These are phyloP conservation scores for Standfussiana lucernea DNA, from an alignment of 2,888 invertebrate species.

Conservation along the genomic window DNA sequence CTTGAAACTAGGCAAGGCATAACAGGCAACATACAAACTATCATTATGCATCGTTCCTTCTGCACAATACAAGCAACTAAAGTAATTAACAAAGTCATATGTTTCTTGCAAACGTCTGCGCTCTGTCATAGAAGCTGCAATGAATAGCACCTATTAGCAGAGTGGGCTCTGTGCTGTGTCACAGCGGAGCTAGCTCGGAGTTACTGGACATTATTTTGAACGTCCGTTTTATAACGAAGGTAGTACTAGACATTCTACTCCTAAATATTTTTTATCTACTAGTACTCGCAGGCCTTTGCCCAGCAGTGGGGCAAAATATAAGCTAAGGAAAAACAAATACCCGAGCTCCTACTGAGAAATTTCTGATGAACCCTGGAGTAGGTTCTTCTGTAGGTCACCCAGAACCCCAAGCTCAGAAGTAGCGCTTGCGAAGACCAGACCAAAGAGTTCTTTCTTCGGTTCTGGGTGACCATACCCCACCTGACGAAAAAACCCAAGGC, in stretches of 20 bases:
- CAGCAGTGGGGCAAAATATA: too few relatives aligned
- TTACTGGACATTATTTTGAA: conserved; percentile 16
- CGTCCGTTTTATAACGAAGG: neutral
- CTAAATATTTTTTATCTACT: neutral
- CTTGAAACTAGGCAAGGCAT: neutral
- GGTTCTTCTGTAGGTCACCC: too few relatives aligned
- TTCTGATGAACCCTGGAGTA: too few relatives aligned
- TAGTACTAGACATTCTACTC: neutral
- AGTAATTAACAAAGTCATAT: conserved; percentile 45
- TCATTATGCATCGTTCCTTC: neutral
- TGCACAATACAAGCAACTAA: conserved; percentile 34
- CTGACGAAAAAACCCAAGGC: neutral
- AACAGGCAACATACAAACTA: conserved; percentile 5
- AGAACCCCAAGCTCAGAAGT: too few relatives aligned
- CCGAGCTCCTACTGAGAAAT: neutral
- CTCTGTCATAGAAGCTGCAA: conserved; percentile 36
- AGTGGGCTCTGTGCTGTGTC: conserved; percentile 37
- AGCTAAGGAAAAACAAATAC: too few relatives aligned
- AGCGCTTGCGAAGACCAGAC: neutral
- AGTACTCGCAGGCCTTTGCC: too few relatives aligned
- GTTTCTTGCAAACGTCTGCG: conserved; percentile 37
- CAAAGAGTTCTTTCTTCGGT: neutral
- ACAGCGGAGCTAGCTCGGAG: conserved; percentile 1
- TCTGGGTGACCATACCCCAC: neutral
- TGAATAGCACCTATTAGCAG: conserved; percentile 41